Percentiles rank a stretch among this genome's conserved stretches.
These are phyloP conservation scores for Drosophila pallidifrons DNA, from an alignment of 1,140 invertebrate genomes.

Conservation along the genomic window DNA sequence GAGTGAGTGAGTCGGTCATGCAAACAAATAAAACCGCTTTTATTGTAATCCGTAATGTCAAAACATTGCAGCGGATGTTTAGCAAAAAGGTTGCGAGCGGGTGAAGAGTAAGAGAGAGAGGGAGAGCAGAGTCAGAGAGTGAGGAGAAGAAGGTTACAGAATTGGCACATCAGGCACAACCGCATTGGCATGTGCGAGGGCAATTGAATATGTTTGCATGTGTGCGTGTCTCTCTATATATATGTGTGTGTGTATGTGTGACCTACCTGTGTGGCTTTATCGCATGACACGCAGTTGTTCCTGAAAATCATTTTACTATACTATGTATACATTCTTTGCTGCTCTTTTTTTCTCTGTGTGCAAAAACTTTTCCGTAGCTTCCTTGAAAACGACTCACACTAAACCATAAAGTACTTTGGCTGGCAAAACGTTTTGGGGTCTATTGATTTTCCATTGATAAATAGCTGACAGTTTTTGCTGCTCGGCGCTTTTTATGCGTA, in stretches of 20 bases:
- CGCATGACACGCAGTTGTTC: slow-evolving; percentile 75
- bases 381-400: slow-evolving; percentile 32
- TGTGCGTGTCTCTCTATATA: not conserved
- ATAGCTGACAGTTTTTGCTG: slow-evolving; percentile 65
- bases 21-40: slow-evolving; percentile 79
- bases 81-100: slow-evolving; percentile 26
- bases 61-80: slow-evolving; percentile 74
- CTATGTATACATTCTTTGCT: not conserved
- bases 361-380: slow-evolving; percentile 19
- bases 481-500: slow-evolving; percentile 15
- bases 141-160: slow-evolving; percentile 4
- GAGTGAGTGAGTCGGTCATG: slow-evolving; percentile 48
- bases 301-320: slow-evolving; percentile 42
- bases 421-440: slow-evolving; percentile 48
- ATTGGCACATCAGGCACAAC: slow-evolving; percentile 17
- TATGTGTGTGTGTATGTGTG: slow-evolving; percentile 39
- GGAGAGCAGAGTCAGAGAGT: no score
- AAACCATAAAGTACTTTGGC: slow-evolving; percentile 65
- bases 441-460: slow-evolving; percentile 83
- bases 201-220: slow-evolving; percentile 42
- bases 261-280: slow-evolving; percentile 65
- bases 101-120: no score
- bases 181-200: slow-evolving; percentile 33
- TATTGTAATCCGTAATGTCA: slow-evolving; percentile 80
- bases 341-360: slow-evolving; percentile 6